Base-by-base conservation (phyloP, 2,888 invertebrate genomes). In the Caenorhabditis doughertyi region DNA sequence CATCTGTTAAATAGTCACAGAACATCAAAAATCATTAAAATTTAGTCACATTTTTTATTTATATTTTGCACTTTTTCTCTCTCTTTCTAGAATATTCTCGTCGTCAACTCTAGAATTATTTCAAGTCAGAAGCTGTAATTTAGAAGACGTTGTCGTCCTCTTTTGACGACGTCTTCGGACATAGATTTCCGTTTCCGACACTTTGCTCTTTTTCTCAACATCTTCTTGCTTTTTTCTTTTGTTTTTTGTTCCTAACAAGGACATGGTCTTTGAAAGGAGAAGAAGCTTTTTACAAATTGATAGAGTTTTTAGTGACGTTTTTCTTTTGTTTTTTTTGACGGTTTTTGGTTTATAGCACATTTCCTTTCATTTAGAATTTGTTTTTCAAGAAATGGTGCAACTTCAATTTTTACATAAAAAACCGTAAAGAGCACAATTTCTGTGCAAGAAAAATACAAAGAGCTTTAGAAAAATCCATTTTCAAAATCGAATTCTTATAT, bases 131-230 rank as follows among this genome's bases (percentile, higher is more conserved):
- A 39, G 39, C 39, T 58, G 58, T 58, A 58, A 58, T 58, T 58
- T 21, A 58, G 58, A 39, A 39, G 39, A 58, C 32, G 56, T 35
- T 29, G 55, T 55, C n/a, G n/a, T n/a, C n/a, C n/a, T n/a, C n/a
- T n/a, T n/a, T n/a, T 16, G 39, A 58, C 11, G 21, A 18, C 27
- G 39, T 39, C 39, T 9, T 32, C 32, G 9, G 5, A 4, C 32
- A n/a, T 44, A 58, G 35, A 60, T 71, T 72, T 72, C 71, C 71
- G 71, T 35, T 72, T 56, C 70, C 70, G 47, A 21, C 56, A 13
- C 21, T 25, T 64, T 64, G 29, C 64, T 27, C 44, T 16, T 64
- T 32, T 64, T 25, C 64, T 32, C 29, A n/a, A n/a, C n/a, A n/a
- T 5, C 2, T 32, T 49, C 51, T 67, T 47, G 29, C 13, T 39